Evolutionary conservation across 2,113 vertebrate species (phyloP).

Genomic region (Siphamia tubifer): DNA sequence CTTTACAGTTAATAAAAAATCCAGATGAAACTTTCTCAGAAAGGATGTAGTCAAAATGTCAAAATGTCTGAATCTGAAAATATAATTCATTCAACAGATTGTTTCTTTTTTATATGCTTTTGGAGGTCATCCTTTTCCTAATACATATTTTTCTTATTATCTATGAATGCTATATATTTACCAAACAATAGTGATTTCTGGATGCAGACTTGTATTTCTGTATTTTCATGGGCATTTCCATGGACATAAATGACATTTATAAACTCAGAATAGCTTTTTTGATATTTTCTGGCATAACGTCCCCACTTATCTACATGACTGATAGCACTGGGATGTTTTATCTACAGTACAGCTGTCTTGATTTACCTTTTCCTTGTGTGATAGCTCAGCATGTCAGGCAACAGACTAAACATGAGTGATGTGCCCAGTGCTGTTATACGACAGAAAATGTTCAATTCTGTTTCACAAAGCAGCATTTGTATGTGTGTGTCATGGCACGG

Average conservation of each 20-base stretch:
- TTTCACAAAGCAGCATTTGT: slow-evolving; percentile 10
- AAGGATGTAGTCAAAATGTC: too few relatives aligned
- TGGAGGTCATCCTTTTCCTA: too few relatives aligned
- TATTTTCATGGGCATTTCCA: slow-evolving; percentile 1
- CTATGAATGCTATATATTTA: too few relatives aligned
- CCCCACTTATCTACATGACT: slow-evolving; percentile 33
- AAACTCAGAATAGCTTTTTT: slow-evolving; percentile 5
- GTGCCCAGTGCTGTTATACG: not conserved
- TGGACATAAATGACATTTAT: slow-evolving; percentile 15
- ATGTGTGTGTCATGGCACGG: not conserved
- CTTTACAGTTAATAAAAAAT: not conserved
- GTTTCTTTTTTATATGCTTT: too few relatives aligned
- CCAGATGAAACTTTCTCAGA: too few relatives aligned
- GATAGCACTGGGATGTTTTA: slow-evolving; percentile 54
- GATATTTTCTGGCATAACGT: slow-evolving; percentile 17
- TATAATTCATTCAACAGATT: too few relatives aligned
- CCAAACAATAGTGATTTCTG: too few relatives aligned
- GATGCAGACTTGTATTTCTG: not conserved
- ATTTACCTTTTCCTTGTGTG: slow-evolving; percentile 49
- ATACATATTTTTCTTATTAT: too few relatives aligned
- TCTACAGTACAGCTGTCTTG: slow-evolving; percentile 52
- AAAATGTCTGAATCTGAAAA: too few relatives aligned
- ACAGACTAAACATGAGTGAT: slow-evolving; percentile 63
- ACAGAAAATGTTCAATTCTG: slow-evolving; percentile 37
- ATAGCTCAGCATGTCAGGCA: slow-evolving; percentile 52